Conservation (phyloP, 2,888 invertebrate genomes). For the Synanthedon tipuliformis region DNA sequence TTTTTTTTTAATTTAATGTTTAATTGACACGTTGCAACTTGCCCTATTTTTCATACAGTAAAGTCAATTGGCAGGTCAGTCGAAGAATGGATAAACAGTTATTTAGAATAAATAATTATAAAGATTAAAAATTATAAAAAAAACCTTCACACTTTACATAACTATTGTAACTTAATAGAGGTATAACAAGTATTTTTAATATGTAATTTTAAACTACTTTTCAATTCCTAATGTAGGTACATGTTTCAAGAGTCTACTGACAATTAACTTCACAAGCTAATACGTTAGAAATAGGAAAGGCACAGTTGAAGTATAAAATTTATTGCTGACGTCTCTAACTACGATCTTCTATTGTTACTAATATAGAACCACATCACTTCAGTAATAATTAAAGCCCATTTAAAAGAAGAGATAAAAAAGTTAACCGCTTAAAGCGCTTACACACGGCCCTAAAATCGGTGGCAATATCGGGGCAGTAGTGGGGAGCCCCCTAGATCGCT, state of each 20-base stretch:
- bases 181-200: conserved; percentile 32
- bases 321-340: conserved; percentile 68
- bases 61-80: too few relatives aligned
- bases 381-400: not conserved
- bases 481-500: too few relatives aligned
- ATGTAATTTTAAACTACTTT: conserved; percentile 28
- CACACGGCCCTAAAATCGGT: too few relatives aligned
- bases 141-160: conserved; percentile 20
- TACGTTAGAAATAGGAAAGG: conserved; percentile 69
- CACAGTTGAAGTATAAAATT: conserved; percentile 70
- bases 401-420: not conserved
- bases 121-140: conserved; percentile 39
- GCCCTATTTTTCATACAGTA: too few relatives aligned
- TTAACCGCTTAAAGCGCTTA: too few relatives aligned
- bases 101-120: conserved; percentile 1
- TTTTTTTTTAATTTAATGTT: too few relatives aligned
- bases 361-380: conserved; percentile 19
- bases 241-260: conserved; percentile 48
- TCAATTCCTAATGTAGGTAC: conserved; percentile 50
- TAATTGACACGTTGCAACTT: too few relatives aligned
- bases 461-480: too few relatives aligned
- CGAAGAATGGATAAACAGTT: too few relatives aligned
- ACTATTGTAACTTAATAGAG: conserved; percentile 28
- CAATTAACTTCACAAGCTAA: conserved; percentile 58
- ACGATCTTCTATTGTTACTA: conserved; percentile 25